phyloP scores from a whole-genome alignment of 2,113 vertebrate genomes.

The Neodontobutis hainanensis region DNA sequence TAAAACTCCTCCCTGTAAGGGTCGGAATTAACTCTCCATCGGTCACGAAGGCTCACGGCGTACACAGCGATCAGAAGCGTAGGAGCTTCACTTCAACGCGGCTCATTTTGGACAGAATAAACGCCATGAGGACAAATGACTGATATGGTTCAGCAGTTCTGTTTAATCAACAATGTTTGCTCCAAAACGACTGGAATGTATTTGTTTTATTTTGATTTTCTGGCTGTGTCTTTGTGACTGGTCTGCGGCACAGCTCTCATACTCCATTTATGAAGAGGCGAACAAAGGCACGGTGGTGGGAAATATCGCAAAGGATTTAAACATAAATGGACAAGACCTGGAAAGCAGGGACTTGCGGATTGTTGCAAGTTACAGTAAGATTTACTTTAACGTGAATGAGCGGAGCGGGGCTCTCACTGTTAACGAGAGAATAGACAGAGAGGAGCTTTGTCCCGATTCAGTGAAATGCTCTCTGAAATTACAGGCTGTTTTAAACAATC shows the following conservation, averaged over 20 bases:
- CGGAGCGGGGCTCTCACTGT: constrained; percentile 78
- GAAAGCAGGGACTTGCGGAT: constrained; percentile 63
- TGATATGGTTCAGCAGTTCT: not conserved
- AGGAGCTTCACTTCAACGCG: constrained; percentile 44
- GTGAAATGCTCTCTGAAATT: constrained; percentile 75
- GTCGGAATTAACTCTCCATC: not conserved
- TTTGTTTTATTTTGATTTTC: constrained; percentile 35
- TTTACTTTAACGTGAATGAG: constrained; percentile 77
- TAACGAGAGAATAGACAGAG: constrained; percentile 81
- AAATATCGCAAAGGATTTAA: constrained; percentile 75
- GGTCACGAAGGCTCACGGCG: not conserved
- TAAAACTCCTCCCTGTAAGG: not conserved
- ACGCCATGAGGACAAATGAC: not conserved
- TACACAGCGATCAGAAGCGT: constrained; percentile 27
- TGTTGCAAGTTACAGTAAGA: constrained; percentile 59
- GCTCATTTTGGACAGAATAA: not conserved
- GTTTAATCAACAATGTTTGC: constrained; percentile 22
- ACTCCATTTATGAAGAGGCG: constrained; percentile 73
- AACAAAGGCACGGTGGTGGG: constrained; percentile 74
- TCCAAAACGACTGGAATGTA: not conserved
- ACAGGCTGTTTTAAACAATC: constrained; percentile 81
- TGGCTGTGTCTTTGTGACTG: constrained; percentile 19
- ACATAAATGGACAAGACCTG: constrained; percentile 58
- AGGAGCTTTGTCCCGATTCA: constrained; percentile 75
- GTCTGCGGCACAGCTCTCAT: constrained; percentile 65